Conservation (phyloP, 1,140 invertebrate genomes). For the Scaptomyza hsui region DNA sequence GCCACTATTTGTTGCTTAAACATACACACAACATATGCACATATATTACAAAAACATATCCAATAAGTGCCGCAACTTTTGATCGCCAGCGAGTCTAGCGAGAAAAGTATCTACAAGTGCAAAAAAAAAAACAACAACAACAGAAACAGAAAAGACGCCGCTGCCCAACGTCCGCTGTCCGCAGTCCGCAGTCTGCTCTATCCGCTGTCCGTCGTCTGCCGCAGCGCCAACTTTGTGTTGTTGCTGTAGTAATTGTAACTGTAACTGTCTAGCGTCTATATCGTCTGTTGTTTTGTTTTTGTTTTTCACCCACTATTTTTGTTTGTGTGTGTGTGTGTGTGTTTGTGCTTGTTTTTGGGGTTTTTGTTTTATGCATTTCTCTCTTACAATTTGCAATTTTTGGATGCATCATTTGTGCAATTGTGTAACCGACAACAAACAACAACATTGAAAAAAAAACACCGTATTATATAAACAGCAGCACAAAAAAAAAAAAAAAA, state of each 20-base stretch:
- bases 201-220: background rate
- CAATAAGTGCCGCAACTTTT: slow-evolving; percentile 27
- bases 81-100: slow-evolving; percentile 11
- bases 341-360: background rate
- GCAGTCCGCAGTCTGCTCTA: background rate
- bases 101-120: slow-evolving; percentile 62
- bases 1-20: slow-evolving; percentile 33
- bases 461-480: slow-evolving; percentile 39
- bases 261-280: slow-evolving; percentile 5
- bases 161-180: slow-evolving; percentile 11
- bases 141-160: background rate
- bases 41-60: background rate
- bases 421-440: slow-evolving; percentile 39
- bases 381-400: slow-evolving; percentile 21
- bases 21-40: background rate
- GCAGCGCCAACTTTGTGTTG: background rate
- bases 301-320: slow-evolving; percentile 4
- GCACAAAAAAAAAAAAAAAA: slow-evolving; percentile 17
- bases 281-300: slow-evolving; percentile 17
- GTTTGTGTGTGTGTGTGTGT: background rate
- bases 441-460: slow-evolving; percentile 44
- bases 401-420: slow-evolving; percentile 35
- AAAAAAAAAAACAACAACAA: slow-evolving; percentile 12
- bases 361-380: slow-evolving; percentile 8
- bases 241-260: slow-evolving; percentile 11